Base-by-base conservation (phyloP, 1,140 invertebrate genomes). In the Bombyx mandarina region DNA sequence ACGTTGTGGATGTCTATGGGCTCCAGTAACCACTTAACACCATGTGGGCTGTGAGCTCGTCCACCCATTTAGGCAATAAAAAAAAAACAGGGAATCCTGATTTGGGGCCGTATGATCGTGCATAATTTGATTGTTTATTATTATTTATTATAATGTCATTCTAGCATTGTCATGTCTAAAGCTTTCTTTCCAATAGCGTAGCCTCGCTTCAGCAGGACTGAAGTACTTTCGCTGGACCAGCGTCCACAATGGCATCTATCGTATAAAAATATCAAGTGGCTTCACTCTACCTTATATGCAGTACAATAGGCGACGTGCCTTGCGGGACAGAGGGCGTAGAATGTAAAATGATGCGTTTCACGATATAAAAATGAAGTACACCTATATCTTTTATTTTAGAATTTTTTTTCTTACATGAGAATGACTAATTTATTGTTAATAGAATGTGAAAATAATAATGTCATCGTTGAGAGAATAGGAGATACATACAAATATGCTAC, bases 221-320 rank as follows among this genome's bases (percentile, higher is more conserved):
- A 43, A 56, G 45, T 7, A 8, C 26, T 56, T 57, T 43, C 43
- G 49, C 12, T 26, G 18, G 8, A 44, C 47, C 57, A 47, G 58
- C 58, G 52, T 48, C 63, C 62, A 81, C 75, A 79, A 81, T 75
- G 71, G 67, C 62, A 67, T 70, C 68, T 71, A 68, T 74, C 72
- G 75, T 80, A 82, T 82, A 85, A 85, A 85, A 85, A 85, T 85
- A 80, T 81, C 75, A 63, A 71, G 73, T 66, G 52, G 67, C 67
- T 70, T 68, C 71, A 62, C 61, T 65, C 56, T 60, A 65, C 80
- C 82, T 76, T 85, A 83, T 85, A 83, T 72, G 79, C 69, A 59
- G 66, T 65, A 82, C 79, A 82, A 82, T 82, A 73, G 79, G 49
- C 64, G 69, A 85, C 79, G 77, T 81, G 79, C 69, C 42, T 81